Base-by-base conservation (phyloP, 1,140 invertebrate genomes). In the Vanessa atalanta region DNA sequence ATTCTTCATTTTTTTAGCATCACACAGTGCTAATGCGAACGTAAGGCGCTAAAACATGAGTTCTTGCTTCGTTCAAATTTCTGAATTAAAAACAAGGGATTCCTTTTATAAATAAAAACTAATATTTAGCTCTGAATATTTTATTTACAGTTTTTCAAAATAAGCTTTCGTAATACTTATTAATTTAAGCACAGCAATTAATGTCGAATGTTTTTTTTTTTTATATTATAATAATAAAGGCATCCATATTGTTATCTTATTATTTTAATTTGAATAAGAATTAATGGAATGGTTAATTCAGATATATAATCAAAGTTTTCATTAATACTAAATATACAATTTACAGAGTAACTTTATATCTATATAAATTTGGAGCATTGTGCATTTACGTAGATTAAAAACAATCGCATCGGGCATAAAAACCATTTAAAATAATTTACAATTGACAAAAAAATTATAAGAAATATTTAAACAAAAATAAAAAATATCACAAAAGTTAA, bases 401-500 rank as follows among this genome's bases (percentile, higher is more conserved):
- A 57, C 16, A 57, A 23, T 57, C 53, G 23, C 8, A 57, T 57
- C 20, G 16, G 60, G 43, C 16, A 47, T 26, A 14, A 67, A 75
- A 71, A 63, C 23, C 63, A 67, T 60, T 61, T 43, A 47, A 64
- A 69, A 69, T 51, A 47, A 69, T 69, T 64, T 68, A 53, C n/a
- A 65, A 31, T 60, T 47, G 51, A 53, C 51, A 57, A 57, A 55
- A 67, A 68, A 67, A 53, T 60, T 61, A 68, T 47, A 51, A 43
- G 16, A 55, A 57, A 70, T 57, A 64, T 65, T 69, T 31, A 31
- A 31, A 31, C 26, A 31, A 70, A 74, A 64, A 70, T 70, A 73
- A 72, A 73, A 73, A 73, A 77, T 77, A 77, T 77, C 75, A 77
- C 75, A 77, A 70, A 70, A 60, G 47, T 61, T 61, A 61, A 61